Evolutionary conservation across 2,888 invertebrate species (phyloP).

Genomic region (Dynastes maya): DNA sequence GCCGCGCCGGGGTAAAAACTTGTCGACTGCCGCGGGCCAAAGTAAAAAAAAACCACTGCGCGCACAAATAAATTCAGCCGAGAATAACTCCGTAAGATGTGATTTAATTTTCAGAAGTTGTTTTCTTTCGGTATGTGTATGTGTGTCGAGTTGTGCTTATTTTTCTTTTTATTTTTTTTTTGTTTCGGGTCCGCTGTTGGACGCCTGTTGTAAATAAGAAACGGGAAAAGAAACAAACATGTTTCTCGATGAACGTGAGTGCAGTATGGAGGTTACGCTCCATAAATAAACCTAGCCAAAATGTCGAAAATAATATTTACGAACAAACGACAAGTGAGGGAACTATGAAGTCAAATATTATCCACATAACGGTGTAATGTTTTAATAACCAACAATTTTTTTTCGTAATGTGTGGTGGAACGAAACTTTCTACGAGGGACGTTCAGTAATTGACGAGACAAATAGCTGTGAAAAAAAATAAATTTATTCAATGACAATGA

Average conservation of each 20-base stretch:
- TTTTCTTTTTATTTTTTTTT: slow-evolving; percentile 22
- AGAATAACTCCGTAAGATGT: slow-evolving; percentile 39
- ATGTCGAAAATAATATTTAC: slow-evolving; percentile 19
- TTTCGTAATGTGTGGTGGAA: too few relatives aligned
- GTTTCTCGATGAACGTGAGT: slow-evolving; percentile 3
- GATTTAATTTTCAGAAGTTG: slow-evolving; percentile 41
- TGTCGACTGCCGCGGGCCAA: slow-evolving; percentile 34
- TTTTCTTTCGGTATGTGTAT: slow-evolving; percentile 13
- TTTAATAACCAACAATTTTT: too few relatives aligned
- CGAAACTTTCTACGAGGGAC: too few relatives aligned
- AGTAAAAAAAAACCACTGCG: slow-evolving; percentile 5
- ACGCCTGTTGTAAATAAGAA: slow-evolving; percentile 7
- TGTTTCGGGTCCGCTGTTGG: background rate
- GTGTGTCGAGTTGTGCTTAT: background rate
- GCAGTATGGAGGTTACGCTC: slow-evolving; percentile 18
- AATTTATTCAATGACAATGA: too few relatives aligned
- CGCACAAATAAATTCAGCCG: slow-evolving; percentile 31
- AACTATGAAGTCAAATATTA: too few relatives aligned
- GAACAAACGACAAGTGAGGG: background rate
- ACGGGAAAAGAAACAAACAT: slow-evolving; percentile 18
- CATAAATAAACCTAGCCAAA: slow-evolving; percentile 21
- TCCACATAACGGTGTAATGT: too few relatives aligned
- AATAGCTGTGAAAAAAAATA: too few relatives aligned
- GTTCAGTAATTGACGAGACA: too few relatives aligned
- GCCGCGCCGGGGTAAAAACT: slow-evolving; percentile 17